These are phyloP conservation scores for Neopipo cinnamomea DNA, from an alignment of 2,113 vertebrate genomes.

Conservation along the genomic window DNA sequence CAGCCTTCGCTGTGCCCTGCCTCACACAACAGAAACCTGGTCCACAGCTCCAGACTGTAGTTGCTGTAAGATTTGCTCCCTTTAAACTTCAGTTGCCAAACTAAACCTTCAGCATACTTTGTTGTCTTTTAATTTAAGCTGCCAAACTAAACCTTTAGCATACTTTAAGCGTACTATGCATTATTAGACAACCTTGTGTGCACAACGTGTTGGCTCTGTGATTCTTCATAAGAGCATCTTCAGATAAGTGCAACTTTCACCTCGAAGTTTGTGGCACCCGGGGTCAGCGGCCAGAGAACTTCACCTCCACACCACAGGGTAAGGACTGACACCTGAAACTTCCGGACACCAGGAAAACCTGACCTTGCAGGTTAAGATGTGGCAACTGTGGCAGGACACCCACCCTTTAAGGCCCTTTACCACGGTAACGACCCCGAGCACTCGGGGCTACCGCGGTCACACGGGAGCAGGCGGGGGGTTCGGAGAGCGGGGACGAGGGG, in stretches of 20 bases:
- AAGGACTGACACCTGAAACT: background rate
- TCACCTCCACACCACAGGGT: accelerated
- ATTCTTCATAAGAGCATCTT: background rate
- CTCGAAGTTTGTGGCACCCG: background rate
- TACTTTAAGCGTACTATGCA: accelerated
- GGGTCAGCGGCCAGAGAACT: background rate
- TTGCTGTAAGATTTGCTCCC: accelerated
- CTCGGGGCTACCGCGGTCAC: accelerated
- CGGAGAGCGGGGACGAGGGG: background rate
- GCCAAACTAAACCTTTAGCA: background rate
- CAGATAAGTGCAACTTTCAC: background rate
- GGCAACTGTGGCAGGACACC: accelerated
- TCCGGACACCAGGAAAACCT: accelerated
- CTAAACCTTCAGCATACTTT: background rate
- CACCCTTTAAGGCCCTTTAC: background rate
- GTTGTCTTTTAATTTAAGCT: background rate
- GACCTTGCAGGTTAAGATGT: accelerated
- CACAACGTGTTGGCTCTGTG: background rate
- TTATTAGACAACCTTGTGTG: accelerated
- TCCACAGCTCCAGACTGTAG: background rate
- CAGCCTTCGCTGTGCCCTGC: background rate
- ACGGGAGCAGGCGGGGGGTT: accelerated
- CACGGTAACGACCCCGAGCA: background rate
- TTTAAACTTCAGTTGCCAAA: background rate
- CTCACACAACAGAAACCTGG: background rate